These are phyloP conservation scores for Otus scops DNA, from an alignment of 2,797 vertebrate genomes.

Conservation along the genomic window DNA sequence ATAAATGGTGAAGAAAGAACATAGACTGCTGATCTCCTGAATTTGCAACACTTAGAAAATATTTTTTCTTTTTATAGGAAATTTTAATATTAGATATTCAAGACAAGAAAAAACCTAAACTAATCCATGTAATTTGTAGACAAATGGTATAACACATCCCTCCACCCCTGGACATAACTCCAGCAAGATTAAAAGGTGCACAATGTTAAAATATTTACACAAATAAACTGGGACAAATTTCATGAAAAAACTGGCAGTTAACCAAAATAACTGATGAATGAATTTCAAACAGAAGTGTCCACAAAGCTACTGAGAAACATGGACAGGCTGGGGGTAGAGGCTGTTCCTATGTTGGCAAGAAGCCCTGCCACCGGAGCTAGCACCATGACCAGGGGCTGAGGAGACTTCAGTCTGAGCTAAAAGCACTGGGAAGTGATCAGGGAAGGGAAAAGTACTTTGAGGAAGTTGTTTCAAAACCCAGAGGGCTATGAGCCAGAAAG, in stretches of 20 bases:
- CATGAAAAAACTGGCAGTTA: neutral
- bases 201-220: neutral
- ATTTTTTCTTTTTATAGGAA: neutral
- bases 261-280: neutral
- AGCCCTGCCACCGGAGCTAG: accelerated
- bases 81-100: neutral
- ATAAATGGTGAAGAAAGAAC: neutral
- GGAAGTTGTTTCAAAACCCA: neutral
- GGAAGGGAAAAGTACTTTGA: neutral
- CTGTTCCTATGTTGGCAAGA: accelerated
- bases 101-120: neutral
- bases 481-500: neutral
- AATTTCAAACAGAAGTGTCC: neutral
- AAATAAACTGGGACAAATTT: neutral
- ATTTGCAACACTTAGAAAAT: neutral
- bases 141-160: neutral
- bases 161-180: neutral
- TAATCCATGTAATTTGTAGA: neutral
- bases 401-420: neutral
- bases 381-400: neutral
- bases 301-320: neutral
- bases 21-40: neutral
- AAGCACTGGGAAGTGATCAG: neutral
- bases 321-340: accelerated
- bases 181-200: neutral